phyloP scores from a whole-genome alignment of 2,113 vertebrate species.

The Phaethornis superciliosus region DNA sequence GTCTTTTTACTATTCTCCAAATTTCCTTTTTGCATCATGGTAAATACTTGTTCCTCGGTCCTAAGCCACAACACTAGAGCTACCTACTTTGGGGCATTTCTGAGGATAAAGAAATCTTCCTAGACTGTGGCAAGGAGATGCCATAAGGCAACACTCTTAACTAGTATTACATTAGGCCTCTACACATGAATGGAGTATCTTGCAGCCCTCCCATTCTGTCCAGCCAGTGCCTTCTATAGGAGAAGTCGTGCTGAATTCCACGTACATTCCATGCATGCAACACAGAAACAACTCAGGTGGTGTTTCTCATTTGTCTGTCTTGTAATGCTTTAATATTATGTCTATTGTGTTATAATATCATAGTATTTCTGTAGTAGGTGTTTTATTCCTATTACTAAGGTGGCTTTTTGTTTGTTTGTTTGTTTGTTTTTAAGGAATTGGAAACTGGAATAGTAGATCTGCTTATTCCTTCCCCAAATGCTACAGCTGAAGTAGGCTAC shows the following conservation, averaged over 20 bases:
- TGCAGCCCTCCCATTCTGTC: not conserved
- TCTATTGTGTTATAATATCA: too few species aligned
- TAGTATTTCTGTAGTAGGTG: not conserved
- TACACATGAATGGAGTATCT: not conserved
- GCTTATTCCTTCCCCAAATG: slow-evolving; percentile 87
- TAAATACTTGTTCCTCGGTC: not conserved
- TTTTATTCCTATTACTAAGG: not conserved
- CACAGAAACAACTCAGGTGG: not conserved
- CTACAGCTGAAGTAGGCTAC: slow-evolving; percentile 87
- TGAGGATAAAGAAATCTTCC: not conserved
- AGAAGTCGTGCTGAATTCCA: not conserved
- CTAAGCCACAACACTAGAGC: not conserved
- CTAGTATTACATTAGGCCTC: not conserved
- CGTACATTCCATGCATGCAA: not conserved
- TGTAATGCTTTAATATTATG: not conserved
- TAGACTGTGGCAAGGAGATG: not conserved
- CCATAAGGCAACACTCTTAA: not conserved
- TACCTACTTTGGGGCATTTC: not conserved
- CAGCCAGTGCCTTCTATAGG: not conserved
- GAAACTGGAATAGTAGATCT: slow-evolving; percentile 86
- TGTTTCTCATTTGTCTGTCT: not conserved
- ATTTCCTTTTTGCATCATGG: not conserved
- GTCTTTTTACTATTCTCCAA: not conserved
- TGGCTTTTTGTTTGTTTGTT: not conserved
- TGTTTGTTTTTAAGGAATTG: slow-evolving; percentile 76